Conservation (phyloP, 2,113 vertebrate species). For the Rousettus leschenaultii region DNA sequence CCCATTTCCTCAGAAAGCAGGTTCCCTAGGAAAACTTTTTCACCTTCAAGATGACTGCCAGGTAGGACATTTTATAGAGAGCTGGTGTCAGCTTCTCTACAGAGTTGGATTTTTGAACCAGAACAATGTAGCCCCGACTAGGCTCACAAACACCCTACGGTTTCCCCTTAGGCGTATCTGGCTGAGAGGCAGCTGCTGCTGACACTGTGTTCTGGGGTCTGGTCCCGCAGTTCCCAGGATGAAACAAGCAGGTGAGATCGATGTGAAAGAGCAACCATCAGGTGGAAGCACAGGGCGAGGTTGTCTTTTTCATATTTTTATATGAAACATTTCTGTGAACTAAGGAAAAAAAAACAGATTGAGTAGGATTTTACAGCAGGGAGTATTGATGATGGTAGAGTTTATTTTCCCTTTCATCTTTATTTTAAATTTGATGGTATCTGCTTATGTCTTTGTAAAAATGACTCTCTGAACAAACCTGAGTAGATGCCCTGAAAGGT, state of each 20-base stretch:
- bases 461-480: conserved; percentile 48
- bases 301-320: conserved; percentile 72
- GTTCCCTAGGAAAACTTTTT: neutral
- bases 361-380: conserved; percentile 54
- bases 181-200: conserved; percentile 61
- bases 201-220: conserved; percentile 60
- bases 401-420: conserved; percentile 71
- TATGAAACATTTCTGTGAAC: conserved; percentile 77
- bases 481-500: conserved; percentile 55
- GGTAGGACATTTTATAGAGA: conserved; percentile 54
- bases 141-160: conserved; percentile 65
- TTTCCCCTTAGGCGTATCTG: conserved; percentile 70
- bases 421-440: conserved; percentile 72
- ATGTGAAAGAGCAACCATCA: conserved; percentile 59
- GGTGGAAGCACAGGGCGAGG: conserved; percentile 63
- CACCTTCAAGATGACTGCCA: neutral
- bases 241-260: conserved; percentile 73
- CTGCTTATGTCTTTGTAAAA: conserved; percentile 67
- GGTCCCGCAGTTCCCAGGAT: conserved; percentile 65
- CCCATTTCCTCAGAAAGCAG: neutral
- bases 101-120: conserved; percentile 64
- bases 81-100: conserved; percentile 59
- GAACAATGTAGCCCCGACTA: conserved; percentile 60
- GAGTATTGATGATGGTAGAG: conserved; percentile 54
- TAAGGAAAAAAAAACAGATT: conserved; percentile 34